Conservation (phyloP, 2,113 vertebrate genomes). For the Dicentrarchus labrax region DNA sequence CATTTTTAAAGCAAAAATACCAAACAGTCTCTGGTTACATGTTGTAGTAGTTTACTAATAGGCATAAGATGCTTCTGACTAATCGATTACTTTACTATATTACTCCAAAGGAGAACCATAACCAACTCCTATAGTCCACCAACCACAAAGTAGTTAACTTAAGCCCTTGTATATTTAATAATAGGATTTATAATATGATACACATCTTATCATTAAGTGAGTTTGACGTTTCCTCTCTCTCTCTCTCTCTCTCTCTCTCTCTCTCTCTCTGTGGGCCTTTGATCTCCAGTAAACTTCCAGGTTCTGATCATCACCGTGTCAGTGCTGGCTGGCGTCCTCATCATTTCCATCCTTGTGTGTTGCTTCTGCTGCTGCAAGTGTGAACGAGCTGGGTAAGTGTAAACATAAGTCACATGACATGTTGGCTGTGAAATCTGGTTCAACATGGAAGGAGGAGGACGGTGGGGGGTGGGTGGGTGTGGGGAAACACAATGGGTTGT, state of each 20-base stretch:
- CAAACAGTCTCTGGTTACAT: too few species aligned
- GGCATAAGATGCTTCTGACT: not conserved
- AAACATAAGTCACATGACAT: constrained; percentile 39
- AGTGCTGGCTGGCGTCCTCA: constrained; percentile 86
- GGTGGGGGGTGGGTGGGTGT: not conserved
- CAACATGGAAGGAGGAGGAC: constrained; percentile 25
- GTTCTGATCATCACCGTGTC: constrained; percentile 92
- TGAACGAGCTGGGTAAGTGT: constrained; percentile 83
- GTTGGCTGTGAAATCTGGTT: constrained; percentile 49
- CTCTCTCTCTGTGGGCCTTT: too few species aligned
- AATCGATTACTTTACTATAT: not conserved
- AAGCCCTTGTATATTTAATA: not conserved
- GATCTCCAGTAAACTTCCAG: constrained; percentile 92
- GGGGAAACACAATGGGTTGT: constrained; percentile 65
- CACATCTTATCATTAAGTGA: not conserved
- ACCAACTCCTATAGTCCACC: not conserved
- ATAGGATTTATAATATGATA: not conserved
- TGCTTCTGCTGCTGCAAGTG: constrained; percentile 90
- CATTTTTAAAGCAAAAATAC: too few species aligned
- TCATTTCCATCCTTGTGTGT: constrained; percentile 86
- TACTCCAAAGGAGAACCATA: not conserved
- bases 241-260: too few species aligned
- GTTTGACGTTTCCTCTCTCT: not conserved
- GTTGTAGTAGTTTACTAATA: too few species aligned
- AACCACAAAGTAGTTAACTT: not conserved